Conservation (phyloP, 1,140 invertebrate genomes). For the Hermatobates lingyangjiaoensis region DNA sequence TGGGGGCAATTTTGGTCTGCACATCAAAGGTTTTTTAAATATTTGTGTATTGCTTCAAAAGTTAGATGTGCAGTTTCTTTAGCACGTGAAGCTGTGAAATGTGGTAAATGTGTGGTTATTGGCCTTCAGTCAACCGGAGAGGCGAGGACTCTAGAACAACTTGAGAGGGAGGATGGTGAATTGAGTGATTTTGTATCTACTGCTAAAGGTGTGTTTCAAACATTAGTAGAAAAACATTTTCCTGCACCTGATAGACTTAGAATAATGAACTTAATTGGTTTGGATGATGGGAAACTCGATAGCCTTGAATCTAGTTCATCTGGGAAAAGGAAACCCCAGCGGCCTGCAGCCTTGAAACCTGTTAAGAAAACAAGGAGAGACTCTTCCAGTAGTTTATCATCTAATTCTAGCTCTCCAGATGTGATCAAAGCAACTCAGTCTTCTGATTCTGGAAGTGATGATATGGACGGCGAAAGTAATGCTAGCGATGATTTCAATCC, state of each 20-base stretch:
- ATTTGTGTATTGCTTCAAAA: conserved; percentile 95
- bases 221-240: conserved; percentile 90
- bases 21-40: conserved; percentile 98
- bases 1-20: conserved; percentile 98
- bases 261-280: conserved; percentile 48
- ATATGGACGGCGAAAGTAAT: conserved; percentile 42
- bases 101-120: conserved; percentile 96
- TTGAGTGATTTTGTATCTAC: conserved; percentile 95
- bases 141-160: conserved; percentile 82
- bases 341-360: conserved; percentile 24
- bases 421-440: conserved; percentile 36
- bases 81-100: conserved; percentile 68
- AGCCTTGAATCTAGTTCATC: conserved; percentile 11
- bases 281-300: conserved; percentile 34
- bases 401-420: conserved; percentile 26
- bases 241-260: conserved; percentile 75
- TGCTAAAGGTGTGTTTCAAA: conserved; percentile 90
- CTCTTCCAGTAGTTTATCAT: conserved; percentile 35
- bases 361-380: conserved; percentile 24
- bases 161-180: conserved; percentile 89
- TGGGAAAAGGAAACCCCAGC: conserved; percentile 12
- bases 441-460: conserved; percentile 32
- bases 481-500: conserved; percentile 69
- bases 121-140: conserved; percentile 97
- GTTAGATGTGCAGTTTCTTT: conserved; percentile 55